Conservation (phyloP, 2,113 vertebrate genomes). For the Crotophaga sulcirostris region DNA sequence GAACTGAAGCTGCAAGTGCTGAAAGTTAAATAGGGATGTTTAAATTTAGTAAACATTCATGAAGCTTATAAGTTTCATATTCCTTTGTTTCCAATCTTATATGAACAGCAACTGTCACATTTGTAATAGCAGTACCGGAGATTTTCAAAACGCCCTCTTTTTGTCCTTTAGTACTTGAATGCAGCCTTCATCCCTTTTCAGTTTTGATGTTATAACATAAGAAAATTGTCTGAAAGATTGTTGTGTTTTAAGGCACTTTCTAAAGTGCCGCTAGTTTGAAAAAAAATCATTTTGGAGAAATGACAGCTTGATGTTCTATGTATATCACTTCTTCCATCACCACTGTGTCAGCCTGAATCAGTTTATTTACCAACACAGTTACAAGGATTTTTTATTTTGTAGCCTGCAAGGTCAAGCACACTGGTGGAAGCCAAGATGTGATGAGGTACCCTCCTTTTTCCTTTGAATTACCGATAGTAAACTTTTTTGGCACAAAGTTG, state of each 20-base stretch:
- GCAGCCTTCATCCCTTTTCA: neutral
- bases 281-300: neutral
- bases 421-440: neutral
- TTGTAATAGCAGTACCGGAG: neutral
- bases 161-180: neutral
- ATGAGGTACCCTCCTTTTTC: neutral
- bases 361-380: constrained; percentile 3
- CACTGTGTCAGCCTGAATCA: neutral
- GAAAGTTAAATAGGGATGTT: neutral
- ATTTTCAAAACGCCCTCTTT: neutral
- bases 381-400: neutral
- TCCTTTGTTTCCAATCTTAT: neutral
- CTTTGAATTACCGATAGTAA: neutral
- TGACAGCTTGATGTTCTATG: constrained; percentile 17
- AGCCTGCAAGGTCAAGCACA: constrained; percentile 6
- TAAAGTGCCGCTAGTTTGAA: neutral
- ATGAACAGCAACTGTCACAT: rapidly evolving
- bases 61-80: neutral
- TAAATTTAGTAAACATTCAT: neutral
- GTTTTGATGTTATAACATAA: neutral
- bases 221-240: constrained; percentile 32
- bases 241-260: constrained; percentile 18
- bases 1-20: neutral
- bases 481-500: neutral
- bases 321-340: constrained; percentile 33